phyloP scores from a whole-genome alignment of 2,113 vertebrate species.

The Panurus biarmicus region DNA sequence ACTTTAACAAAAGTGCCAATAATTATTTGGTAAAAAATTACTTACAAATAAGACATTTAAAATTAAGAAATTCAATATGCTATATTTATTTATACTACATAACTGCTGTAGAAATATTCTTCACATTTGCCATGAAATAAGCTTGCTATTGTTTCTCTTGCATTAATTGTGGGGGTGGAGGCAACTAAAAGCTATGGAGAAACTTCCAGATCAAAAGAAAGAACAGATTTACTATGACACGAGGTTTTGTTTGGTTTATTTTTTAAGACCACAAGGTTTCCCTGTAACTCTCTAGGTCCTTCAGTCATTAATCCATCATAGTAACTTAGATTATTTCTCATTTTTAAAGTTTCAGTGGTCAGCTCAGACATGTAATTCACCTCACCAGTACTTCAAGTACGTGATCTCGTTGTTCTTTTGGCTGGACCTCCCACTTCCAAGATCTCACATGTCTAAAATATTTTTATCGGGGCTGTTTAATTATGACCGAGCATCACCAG shows the following conservation, averaged over 20 bases:
- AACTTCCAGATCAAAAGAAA: not conserved
- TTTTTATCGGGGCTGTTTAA: not conserved
- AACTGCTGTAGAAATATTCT: not conserved
- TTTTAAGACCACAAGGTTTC: not conserved
- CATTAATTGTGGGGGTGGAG: not conserved
- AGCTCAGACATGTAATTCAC: not conserved
- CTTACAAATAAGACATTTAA: not conserved
- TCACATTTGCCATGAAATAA: not conserved
- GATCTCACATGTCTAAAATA: not conserved
- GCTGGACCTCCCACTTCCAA: not conserved
- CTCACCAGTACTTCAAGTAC: not conserved
- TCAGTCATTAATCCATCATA: not conserved
- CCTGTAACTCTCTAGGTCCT: not conserved
- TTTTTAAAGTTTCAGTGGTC: not conserved
- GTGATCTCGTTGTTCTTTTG: not conserved
- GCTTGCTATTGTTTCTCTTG: not conserved
- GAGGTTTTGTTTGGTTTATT: not conserved
- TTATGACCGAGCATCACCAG: not conserved
- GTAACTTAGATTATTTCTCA: not conserved
- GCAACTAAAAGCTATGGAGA: not conserved
- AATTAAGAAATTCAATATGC: not conserved
- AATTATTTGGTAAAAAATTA: not conserved
- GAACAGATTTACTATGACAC: fast-evolving
- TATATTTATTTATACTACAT: not conserved
- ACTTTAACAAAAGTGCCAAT: not conserved